Conservation (phyloP, 2,888 invertebrate species). For the Athalia cordata region DNA sequence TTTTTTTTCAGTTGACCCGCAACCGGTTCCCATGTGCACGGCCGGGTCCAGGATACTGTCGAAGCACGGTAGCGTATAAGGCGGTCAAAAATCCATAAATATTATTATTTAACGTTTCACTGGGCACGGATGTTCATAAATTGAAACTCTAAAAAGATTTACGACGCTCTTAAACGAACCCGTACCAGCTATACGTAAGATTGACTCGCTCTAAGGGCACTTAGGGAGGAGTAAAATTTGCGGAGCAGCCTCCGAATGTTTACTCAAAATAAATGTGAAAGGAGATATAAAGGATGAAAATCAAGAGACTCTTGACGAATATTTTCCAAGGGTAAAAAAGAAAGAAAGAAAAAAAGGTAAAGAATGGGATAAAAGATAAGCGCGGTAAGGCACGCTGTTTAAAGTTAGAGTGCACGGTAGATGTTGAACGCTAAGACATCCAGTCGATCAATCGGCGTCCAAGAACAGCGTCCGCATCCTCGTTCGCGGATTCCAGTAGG, state of each 20-base stretch:
- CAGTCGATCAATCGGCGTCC: slow-evolving; percentile 25
- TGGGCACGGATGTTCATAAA: slow-evolving; percentile 16
- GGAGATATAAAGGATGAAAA: background rate
- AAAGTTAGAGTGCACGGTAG: background rate
- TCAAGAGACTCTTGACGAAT: background rate
- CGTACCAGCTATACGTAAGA: background rate
- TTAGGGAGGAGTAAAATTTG: no score
- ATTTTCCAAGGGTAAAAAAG: background rate
- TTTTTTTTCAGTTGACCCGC: background rate
- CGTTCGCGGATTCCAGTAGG: slow-evolving; percentile 24
- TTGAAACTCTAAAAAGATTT: slow-evolving; percentile 14
- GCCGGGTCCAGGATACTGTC: background rate
- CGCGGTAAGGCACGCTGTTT: slow-evolving; percentile 1
- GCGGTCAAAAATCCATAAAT: slow-evolving; percentile 37
- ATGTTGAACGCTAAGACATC: background rate
- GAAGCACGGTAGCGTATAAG: background rate
- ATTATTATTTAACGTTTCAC: slow-evolving; percentile 22
- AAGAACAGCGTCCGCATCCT: slow-evolving; percentile 7
- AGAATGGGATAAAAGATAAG: background rate
- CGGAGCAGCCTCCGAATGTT: background rate
- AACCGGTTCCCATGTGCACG: slow-evolving; percentile 23
- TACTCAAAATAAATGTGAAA: background rate
- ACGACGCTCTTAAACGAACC: slow-evolving; percentile 11
- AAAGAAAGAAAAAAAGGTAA: background rate
- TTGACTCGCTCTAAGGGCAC: no score